phyloP scores from a whole-genome alignment of 2,797 vertebrate species.

The Diglossa cyanea region DNA sequence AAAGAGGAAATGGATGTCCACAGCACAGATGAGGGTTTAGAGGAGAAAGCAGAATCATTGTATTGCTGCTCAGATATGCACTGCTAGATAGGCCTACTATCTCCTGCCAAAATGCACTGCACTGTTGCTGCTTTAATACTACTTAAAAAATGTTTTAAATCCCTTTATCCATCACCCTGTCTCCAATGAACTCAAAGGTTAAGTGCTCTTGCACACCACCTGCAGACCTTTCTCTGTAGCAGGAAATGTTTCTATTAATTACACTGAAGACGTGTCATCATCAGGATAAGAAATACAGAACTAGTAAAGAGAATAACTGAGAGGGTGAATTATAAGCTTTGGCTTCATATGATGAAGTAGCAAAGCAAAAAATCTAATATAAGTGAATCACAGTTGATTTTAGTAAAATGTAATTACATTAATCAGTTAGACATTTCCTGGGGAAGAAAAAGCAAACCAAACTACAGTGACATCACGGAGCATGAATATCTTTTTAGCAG shows the following conservation, averaged over 20 bases:
- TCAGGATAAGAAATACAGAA: not conserved
- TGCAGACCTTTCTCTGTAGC: not conserved
- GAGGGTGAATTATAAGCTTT: not conserved
- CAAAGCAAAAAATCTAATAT: not conserved
- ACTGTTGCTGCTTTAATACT: not conserved
- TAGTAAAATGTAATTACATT: not conserved
- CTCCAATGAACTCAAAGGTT: not conserved
- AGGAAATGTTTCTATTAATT: not conserved
- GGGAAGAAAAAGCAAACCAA: not conserved
- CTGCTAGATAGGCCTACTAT: not conserved
- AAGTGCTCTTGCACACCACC: not conserved
- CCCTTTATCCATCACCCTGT: not conserved
- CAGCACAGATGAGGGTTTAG: not conserved
- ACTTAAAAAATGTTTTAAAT: not conserved
- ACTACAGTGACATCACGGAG: not conserved
- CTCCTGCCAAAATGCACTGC: not conserved
- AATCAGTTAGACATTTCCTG: not conserved
- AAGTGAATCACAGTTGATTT: not conserved
- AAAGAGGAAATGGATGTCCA: not conserved
- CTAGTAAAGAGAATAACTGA: not conserved
- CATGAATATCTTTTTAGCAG: not conserved
- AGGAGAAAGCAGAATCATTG: not conserved
- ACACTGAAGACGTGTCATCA: not conserved
- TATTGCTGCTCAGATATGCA: not conserved
- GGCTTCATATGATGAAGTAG: not conserved